A percentile compares a stretch with the other conserved stretches of the same genome.
These are phyloP conservation scores for Ceratotherium simum DNA, from an alignment of 2,113 vertebrate genomes.

Conservation along the genomic window DNA sequence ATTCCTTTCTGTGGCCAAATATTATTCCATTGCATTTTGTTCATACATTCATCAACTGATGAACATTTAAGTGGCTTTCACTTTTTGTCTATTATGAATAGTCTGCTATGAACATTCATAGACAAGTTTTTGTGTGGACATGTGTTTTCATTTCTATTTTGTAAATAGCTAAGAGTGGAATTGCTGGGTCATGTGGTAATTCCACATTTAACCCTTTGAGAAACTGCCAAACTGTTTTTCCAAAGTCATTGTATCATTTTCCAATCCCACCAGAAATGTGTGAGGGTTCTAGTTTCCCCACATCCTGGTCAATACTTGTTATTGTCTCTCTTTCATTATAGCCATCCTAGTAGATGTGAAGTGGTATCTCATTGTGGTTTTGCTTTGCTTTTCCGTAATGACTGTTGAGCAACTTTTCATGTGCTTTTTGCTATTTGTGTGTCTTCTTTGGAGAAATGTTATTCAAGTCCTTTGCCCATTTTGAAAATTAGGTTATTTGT, in stretches of 20 bases:
- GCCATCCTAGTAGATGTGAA: neutral
- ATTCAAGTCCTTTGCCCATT: neutral
- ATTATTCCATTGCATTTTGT: neutral
- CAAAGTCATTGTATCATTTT: neutral
- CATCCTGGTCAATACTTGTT: fast-evolving
- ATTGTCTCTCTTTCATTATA: neutral
- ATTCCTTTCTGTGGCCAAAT: neutral
- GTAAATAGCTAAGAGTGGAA: neutral
- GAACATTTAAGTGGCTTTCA: neutral
- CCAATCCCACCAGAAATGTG: fast-evolving
- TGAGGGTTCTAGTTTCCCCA: neutral
- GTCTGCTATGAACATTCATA: neutral
- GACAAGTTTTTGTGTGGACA: neutral
- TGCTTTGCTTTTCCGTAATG: neutral
- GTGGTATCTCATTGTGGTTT: neutral
- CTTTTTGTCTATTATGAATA: neutral
- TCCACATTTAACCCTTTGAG: neutral
- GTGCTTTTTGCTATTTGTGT: neutral
- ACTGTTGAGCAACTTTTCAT: neutral
- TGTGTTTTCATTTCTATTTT: neutral
- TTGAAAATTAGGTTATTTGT: neutral
- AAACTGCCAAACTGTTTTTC: neutral
- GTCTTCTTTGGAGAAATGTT: neutral
- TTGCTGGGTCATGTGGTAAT: neutral
- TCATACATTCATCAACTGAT: neutral